These are phyloP conservation scores for Danio tinwini DNA, from an alignment of 2,797 vertebrate species.

Conservation along the genomic window DNA sequence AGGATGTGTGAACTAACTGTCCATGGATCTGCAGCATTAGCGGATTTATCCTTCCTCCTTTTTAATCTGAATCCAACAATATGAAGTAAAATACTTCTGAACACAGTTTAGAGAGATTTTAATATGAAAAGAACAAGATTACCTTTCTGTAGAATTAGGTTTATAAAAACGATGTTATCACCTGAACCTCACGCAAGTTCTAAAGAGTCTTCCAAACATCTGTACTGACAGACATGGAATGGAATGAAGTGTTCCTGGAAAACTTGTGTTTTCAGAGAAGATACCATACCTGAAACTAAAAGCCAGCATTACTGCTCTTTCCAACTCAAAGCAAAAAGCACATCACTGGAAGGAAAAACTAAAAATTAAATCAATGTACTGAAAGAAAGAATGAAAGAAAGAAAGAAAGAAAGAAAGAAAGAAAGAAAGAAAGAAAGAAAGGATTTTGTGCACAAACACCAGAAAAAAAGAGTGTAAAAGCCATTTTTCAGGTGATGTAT, in stretches of 20 bases:
- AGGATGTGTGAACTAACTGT: not conserved
- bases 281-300: not conserved
- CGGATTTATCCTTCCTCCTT: not conserved
- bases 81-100: not conserved
- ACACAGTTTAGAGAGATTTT: not conserved
- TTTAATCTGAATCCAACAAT: not conserved
- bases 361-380: not conserved
- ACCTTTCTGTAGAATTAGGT: not conserved
- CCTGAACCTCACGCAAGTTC: slow-evolving; percentile 8
- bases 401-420: no score
- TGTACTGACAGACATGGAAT: slow-evolving; percentile 3
- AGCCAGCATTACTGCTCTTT: not conserved
- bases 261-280: not conserved
- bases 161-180: not conserved
- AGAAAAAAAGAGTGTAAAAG: no score
- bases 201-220: slow-evolving; percentile 1
- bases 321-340: not conserved
- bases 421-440: no score
- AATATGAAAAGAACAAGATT: not conserved
- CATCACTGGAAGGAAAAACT: not conserved
- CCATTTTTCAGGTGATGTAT: no score
- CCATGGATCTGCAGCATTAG: not conserved
- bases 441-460: no score
- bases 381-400: not conserved
- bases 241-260: slow-evolving; percentile 28